Conservation (phyloP, 2,888 invertebrate genomes). For the Dasypogon diadema region DNA sequence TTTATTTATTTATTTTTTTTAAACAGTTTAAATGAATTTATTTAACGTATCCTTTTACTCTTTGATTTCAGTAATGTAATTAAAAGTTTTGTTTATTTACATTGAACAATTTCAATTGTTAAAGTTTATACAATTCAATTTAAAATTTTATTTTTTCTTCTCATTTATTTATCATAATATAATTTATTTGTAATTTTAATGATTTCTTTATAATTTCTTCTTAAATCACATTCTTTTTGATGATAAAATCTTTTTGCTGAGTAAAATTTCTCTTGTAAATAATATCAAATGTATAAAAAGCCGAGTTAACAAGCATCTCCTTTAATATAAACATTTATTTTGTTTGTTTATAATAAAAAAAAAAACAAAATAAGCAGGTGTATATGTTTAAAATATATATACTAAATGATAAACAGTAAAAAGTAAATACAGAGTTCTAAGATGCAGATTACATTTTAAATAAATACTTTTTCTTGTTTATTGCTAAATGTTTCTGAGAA, state of each 20-base stretch:
- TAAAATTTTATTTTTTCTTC: too few species aligned
- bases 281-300: slow-evolving; percentile 52
- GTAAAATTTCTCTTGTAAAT: slow-evolving; percentile 34
- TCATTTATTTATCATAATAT: slow-evolving; percentile 11
- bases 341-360: slow-evolving; percentile 46
- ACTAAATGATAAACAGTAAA: slow-evolving; percentile 11
- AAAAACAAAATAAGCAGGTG: slow-evolving; percentile 20
- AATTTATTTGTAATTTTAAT: slow-evolving; percentile 20
- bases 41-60: slow-evolving; percentile 32
- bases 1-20: slow-evolving; percentile 45
- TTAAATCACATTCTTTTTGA: slow-evolving; percentile 56
- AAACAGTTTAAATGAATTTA: slow-evolving; percentile 46
- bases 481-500: slow-evolving; percentile 22
- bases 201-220: slow-evolving; percentile 17
- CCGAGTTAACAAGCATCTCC: slow-evolving; percentile 51
- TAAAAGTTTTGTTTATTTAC: slow-evolving; percentile 33
- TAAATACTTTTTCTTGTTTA: slow-evolving; percentile 11
- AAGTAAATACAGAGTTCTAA: slow-evolving; percentile 20
- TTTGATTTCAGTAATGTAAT: slow-evolving; percentile 33
- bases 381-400: slow-evolving; percentile 30
- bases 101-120: slow-evolving; percentile 11
- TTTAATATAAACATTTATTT: slow-evolving; percentile 43
- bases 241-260: slow-evolving; percentile 48
- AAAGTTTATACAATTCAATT: slow-evolving; percentile 34
- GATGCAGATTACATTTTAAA: slow-evolving; percentile 8